Conservation (phyloP, 2,888 invertebrate species). For the Lithophane ornitopus region DNA sequence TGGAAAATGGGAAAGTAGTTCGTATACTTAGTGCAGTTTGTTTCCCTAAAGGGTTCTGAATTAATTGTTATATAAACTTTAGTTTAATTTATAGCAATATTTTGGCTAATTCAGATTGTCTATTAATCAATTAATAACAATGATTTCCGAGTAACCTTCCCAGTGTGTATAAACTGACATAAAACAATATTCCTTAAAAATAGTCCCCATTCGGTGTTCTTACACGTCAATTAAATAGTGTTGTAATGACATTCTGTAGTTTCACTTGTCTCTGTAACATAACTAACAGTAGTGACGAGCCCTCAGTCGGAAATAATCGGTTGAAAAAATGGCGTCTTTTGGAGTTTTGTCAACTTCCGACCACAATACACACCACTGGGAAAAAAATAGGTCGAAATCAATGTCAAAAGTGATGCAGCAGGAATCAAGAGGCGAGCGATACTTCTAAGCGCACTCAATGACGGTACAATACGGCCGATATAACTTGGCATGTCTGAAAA, state of each 20-base stretch:
- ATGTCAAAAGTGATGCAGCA: neutral
- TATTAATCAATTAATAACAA: neutral
- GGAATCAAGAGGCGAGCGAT: neutral
- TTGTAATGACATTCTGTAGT: neutral
- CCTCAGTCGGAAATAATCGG: too few relatives aligned
- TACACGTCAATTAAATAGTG: neutral
- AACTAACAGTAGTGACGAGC: neutral
- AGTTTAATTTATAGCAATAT: neutral
- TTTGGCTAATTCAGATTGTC: neutral
- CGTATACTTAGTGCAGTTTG: neutral
- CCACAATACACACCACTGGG: neutral
- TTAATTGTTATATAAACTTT: neutral
- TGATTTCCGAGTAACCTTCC: neutral
- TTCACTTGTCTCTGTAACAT: neutral
- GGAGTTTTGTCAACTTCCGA: neutral
- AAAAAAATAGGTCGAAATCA: neutral
- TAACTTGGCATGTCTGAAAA: too few relatives aligned
- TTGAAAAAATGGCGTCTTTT: neutral
- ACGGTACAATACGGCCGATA: neutral
- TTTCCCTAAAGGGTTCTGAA: neutral
- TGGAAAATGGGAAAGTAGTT: too few relatives aligned
- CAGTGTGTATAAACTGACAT: neutral
- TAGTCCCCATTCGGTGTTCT: neutral
- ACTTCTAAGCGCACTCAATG: constrained; percentile 3
- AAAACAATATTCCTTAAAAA: too few relatives aligned